Base-by-base conservation (phyloP, 2,888 invertebrate genomes). In the Miltochrista miniata region DNA sequence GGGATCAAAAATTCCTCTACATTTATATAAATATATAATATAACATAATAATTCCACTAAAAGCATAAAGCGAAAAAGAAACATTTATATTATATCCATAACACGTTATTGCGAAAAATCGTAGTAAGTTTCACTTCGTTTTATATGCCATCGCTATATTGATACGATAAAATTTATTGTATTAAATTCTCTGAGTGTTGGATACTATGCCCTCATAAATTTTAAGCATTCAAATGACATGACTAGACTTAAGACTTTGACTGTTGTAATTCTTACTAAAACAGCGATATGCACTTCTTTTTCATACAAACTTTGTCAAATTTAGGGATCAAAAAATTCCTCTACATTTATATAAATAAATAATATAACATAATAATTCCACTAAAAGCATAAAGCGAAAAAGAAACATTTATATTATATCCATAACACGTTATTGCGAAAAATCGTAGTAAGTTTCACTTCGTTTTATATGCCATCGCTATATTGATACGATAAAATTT, bases 371-470 rank as follows among this genome's bases (percentile, higher is more conserved):
- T 24, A 4, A 24, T 24, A 15, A 37, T 31, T 14, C 13, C 33
- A 18, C 44, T 52, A 0, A 41, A 43, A 52, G 38, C 37, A n/a
- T n/a, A n/a, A n/a, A n/a, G n/a, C n/a, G n/a, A 55, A 49, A 55
- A 49, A 24, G 5, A 40, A 45, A 5, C 49, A 46, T 48, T 52
- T 40, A 64, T 64, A 50, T 52, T 41, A 44, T 55, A 48, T 36
- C 35, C 14, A 13, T 14, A 35, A 64, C 59, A 57, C 54, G 45
- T 45, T 41, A 40, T 53, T 33, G 40, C 36, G 45, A 40, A 42
- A 33, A 51, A 61, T 48, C 61, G 49, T 54, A 52, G 52, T 40
- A 61, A 61, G 37, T 54, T 52, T 56, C 44, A 51, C 30, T 60
- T 44, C 43, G 40, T 29, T 55, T 34, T 44, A 45, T 45, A 54